phyloP scores from a whole-genome alignment of 1,140 invertebrate species.

The Lycorma delicatula region DNA sequence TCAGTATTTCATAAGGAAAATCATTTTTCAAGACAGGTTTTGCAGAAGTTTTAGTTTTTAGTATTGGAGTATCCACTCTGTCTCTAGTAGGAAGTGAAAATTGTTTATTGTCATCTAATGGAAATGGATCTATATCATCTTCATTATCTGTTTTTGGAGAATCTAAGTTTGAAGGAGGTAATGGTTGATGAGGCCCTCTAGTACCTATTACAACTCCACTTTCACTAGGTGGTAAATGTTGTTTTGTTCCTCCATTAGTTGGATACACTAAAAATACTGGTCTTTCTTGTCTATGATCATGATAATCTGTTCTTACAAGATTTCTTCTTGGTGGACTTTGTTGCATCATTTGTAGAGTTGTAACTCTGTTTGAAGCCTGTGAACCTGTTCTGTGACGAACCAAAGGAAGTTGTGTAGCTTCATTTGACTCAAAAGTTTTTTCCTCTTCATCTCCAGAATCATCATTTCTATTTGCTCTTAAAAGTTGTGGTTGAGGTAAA shows the following conservation, averaged over 20 bases:
- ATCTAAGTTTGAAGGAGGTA: slow-evolving; percentile 43
- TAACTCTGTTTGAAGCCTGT: slow-evolving; percentile 35
- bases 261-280: slow-evolving; percentile 57
- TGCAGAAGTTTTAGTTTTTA: slow-evolving; percentile 39
- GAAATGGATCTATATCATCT: slow-evolving; percentile 34
- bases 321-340: slow-evolving; percentile 27
- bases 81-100: slow-evolving; percentile 39
- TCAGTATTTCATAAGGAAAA: slow-evolving; percentile 30
- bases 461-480: slow-evolving; percentile 35
- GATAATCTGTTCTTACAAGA: slow-evolving; percentile 12
- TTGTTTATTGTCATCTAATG: slow-evolving; percentile 41
- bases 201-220: slow-evolving; percentile 47
- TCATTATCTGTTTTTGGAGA: slow-evolving; percentile 6
- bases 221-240: slow-evolving; percentile 38
- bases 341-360: slow-evolving; percentile 58
- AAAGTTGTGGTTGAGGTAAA: slow-evolving; percentile 38
- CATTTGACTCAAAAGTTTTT: neutral
- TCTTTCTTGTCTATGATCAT: slow-evolving; percentile 21
- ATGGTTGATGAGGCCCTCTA: slow-evolving; percentile 43
- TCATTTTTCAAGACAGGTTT: slow-evolving; percentile 32
- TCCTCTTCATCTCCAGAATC: slow-evolving; percentile 18
- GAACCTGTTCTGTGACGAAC: slow-evolving; percentile 23
- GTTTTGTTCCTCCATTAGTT: slow-evolving; percentile 35
- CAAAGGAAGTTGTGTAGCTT: slow-evolving; percentile 12
- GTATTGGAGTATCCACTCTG: slow-evolving; percentile 38